Evolutionary conservation across 2,797 vertebrate species (phyloP), one percentile per base, ranked within the genome.

Genomic region (Enteromius thamalakanensis): DNA sequence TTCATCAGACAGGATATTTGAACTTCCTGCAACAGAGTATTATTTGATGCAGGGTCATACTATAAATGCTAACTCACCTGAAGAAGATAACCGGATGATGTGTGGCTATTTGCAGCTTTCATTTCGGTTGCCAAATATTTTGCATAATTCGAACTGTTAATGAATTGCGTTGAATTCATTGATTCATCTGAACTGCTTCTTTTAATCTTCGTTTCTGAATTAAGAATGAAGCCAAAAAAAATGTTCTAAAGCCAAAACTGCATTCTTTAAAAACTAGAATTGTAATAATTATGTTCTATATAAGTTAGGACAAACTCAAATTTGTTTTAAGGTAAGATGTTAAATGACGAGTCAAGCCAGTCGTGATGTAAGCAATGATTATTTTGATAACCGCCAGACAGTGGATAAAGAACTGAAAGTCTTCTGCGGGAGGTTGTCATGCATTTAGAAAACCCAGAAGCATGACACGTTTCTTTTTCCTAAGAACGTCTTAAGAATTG

Each of bases 51-150:
- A 21, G 15, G 55, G 29, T 47, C 75, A 64, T 76, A 12, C 23
- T 77, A 10, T 62, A 19, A 21, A 70, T 29, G 9, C 23, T 42
- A 69, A n/a, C 15, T 55, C n/a, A 7, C 6, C 3, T 37, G 15
- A 40, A 40, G 32, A 19, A 3, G 17, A 34, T 32, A 64, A 45
- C 76, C 11, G 40, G 49, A 49, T 21, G 19, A 32, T 3, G 7
- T 40, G 23, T 29, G 0, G 26, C 34, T 76, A 21, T 78, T 67
- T 51, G 45, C 4, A 11, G 1, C 15, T 72, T 72, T 21, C 11
- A 4, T 55, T 68, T 42, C 6, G 64, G 32, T 79, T 21, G n/a
- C 47, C 77, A 79, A 15, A 58, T 79, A 68, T 79, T 79, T 37
- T 0, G 9, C 23, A 3, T 17, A 3, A 12, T 37, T 29, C 14